These are phyloP conservation scores for Acanthaster planci DNA, from an alignment of 35 echinoderm and acorn worm genomes.

Conservation along the genomic window DNA sequence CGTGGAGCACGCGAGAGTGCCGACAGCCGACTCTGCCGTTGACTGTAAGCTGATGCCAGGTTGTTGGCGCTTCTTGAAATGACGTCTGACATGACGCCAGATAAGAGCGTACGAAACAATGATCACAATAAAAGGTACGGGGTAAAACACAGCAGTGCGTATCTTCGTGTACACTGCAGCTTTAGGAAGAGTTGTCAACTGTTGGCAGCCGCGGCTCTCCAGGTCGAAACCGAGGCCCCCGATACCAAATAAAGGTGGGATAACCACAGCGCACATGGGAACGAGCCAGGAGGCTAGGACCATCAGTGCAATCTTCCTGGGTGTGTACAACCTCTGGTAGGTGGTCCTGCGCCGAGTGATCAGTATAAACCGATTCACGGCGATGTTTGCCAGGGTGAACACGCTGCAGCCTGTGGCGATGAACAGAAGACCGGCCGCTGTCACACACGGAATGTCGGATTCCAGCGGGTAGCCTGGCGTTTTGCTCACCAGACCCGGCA, in stretches of 20 bases:
- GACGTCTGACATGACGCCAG: too few species aligned
- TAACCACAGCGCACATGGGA: constrained; percentile 37
- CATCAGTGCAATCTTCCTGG: constrained; percentile 53
- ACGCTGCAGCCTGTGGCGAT: constrained; percentile 67
- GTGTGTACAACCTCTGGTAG: too few species aligned
- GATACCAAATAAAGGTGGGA: constrained; percentile 64
- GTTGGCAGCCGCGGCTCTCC: constrained; percentile 61
- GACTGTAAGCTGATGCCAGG: too few species aligned
- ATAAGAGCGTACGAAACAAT: constrained; percentile 57
- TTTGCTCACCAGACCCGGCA: constrained; percentile 59
- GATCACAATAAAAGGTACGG: constrained; percentile 68
- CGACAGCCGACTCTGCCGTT: too few species aligned
- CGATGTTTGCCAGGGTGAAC: constrained; percentile 72
- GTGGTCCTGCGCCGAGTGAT: constrained; percentile 43
- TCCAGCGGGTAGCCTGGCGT: constrained; percentile 51
- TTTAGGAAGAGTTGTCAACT: constrained; percentile 50
- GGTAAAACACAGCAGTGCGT: constrained; percentile 54
- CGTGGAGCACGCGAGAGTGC: too few species aligned
- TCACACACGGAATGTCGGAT: constrained; percentile 53
- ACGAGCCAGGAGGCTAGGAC: constrained; percentile 59
- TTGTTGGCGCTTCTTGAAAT: too few species aligned
- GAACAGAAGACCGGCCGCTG: constrained; percentile 30
- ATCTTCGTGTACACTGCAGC: constrained; percentile 67
- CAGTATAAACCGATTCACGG: constrained; percentile 60
- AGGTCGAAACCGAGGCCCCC: constrained; percentile 68